These are phyloP conservation scores for Phylloscopus trochiloides DNA, from an alignment of 2,113 vertebrate species.

Conservation along the genomic window DNA sequence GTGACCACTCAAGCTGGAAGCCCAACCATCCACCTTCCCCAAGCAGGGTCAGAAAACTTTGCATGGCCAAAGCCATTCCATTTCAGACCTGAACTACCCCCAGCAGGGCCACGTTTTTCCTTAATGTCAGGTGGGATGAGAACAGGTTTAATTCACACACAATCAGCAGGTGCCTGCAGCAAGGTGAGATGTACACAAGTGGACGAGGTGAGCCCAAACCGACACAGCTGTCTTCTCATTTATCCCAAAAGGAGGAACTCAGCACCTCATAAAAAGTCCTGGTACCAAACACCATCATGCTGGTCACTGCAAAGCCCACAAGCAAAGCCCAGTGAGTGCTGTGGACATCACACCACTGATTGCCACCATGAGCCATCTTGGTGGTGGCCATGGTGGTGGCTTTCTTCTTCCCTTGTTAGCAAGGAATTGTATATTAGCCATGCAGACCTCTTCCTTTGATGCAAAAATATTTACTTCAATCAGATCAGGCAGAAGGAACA, in stretches of 20 bases:
- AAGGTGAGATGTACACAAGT: rapidly evolving
- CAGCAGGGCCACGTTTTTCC: not conserved
- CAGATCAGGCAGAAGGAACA: not conserved
- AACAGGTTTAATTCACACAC: not conserved
- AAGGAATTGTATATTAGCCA: not conserved
- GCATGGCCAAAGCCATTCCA: not conserved
- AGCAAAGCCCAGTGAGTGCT: not conserved
- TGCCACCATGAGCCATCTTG: rapidly evolving
- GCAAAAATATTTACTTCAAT: not conserved
- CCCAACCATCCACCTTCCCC: not conserved
- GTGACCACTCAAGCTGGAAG: not conserved
- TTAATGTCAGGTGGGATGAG: not conserved
- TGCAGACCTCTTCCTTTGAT: not conserved
- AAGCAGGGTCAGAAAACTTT: not conserved
- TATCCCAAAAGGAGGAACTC: not conserved
- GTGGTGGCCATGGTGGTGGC: too few relatives aligned
- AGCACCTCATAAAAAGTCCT: not conserved
- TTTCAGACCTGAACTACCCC: not conserved
- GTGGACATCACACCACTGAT: rapidly evolving
- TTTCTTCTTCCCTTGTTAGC: not conserved
- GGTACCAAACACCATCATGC: not conserved
- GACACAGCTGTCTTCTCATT: rapidly evolving
- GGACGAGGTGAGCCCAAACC: not conserved
- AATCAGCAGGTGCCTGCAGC: not conserved
- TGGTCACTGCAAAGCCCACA: not conserved